Conservation (phyloP, 2,113 vertebrate species). For the Muscicapa adusta region DNA sequence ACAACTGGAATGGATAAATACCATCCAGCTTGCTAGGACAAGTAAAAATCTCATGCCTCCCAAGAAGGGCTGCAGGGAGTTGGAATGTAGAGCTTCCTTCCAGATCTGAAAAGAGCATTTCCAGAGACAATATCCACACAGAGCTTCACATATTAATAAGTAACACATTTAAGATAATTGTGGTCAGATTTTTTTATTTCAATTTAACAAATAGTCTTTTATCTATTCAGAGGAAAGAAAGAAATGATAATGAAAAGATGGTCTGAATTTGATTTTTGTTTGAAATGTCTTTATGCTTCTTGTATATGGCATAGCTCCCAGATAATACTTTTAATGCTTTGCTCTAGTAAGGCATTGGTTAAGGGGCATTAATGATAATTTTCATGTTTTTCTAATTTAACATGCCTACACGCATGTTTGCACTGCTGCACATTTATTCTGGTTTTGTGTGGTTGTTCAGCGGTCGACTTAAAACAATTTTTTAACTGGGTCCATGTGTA, state of each 20-base stretch:
- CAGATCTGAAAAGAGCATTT: slow-evolving; percentile 51
- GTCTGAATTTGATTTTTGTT: background rate
- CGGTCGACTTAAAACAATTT: background rate
- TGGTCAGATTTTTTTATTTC: background rate
- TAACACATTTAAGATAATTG: background rate
- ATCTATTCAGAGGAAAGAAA: background rate
- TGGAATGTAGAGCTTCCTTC: background rate
- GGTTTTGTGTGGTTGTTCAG: background rate
- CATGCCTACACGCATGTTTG: background rate
- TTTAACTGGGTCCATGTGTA: background rate
- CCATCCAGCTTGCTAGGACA: slow-evolving; percentile 8
- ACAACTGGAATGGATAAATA: slow-evolving; percentile 41
- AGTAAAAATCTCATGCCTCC: background rate
- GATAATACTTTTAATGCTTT: background rate
- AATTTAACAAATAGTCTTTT: background rate
- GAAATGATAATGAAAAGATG: background rate
- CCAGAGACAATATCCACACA: slow-evolving; percentile 43
- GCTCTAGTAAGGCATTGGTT: background rate
- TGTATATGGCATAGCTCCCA: background rate
- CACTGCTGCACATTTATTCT: background rate
- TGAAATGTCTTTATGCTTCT: background rate
- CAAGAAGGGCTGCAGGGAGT: slow-evolving; percentile 1
- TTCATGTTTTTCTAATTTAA: background rate
- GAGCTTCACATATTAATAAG: slow-evolving; percentile 43
- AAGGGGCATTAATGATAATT: background rate